These are phyloP conservation scores for Palloptera scutellata DNA, from an alignment of 2,888 invertebrate genomes.

Conservation along the genomic window DNA sequence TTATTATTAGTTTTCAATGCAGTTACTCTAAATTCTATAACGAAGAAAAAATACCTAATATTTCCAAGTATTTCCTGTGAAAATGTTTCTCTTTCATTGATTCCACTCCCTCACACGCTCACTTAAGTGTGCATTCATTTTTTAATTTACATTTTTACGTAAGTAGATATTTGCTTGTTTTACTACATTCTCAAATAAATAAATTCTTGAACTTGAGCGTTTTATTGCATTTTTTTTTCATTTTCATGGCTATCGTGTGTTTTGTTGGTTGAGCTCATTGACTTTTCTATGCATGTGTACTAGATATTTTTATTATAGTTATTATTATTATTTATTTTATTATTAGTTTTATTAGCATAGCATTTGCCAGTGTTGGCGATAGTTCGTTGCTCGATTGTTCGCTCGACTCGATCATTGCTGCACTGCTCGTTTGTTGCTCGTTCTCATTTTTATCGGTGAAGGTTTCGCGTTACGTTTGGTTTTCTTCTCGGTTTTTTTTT, in stretches of 20 bases:
- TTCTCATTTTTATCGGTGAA: background rate
- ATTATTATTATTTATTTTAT: background rate
- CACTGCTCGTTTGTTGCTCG: no score
- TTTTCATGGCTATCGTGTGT: background rate
- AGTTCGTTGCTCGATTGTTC: constrained; percentile 1
- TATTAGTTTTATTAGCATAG: background rate
- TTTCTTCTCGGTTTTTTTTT: background rate
- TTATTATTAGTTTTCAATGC: no score
- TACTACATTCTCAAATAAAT: background rate
- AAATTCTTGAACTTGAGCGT: constrained; percentile 21
- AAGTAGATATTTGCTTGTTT: background rate
- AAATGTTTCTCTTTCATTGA: no score
- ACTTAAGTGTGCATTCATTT: no score
- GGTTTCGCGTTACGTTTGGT: background rate
- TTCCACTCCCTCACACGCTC: no score
- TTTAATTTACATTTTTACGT: no score
- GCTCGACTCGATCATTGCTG: background rate
- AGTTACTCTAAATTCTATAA: no score
- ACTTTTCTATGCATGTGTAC: background rate
- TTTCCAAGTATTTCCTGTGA: no score
- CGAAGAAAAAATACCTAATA: no score
- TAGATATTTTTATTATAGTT: background rate
- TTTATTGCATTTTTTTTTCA: background rate
- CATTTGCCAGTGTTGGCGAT: background rate
- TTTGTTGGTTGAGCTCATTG: constrained; percentile 1